Conservation (phyloP, 2,888 invertebrate genomes). For the Periphyllus acericola region DNA sequence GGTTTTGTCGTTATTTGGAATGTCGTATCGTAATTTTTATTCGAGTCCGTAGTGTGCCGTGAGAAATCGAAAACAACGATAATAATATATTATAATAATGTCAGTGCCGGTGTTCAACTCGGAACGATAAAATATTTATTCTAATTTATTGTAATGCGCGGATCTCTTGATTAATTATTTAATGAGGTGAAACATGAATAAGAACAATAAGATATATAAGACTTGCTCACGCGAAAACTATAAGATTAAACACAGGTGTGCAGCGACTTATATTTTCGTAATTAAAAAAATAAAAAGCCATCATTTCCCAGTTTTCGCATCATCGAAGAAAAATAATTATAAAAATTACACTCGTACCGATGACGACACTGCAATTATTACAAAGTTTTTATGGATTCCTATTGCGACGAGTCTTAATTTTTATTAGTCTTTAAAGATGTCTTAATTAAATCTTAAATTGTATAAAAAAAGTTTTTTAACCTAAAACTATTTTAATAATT, state of each 20-base stretch:
- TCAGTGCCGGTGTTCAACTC: too few species aligned
- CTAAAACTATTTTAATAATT: not conserved
- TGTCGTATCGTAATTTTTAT: not conserved
- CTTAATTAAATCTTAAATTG: not conserved
- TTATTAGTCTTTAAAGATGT: not conserved
- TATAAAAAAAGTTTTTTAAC: not conserved
- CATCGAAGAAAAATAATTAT: too few species aligned
- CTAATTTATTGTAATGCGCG: not conserved
- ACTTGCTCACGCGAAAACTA: not conserved
- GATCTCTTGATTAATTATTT: not conserved
- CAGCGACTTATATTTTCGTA: too few species aligned
- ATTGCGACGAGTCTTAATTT: too few species aligned
- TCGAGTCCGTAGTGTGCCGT: not conserved
- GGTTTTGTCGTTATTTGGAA: not conserved
- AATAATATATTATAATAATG: not conserved
- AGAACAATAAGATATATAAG: not conserved
- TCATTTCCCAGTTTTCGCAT: too few species aligned
- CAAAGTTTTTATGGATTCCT: too few species aligned
- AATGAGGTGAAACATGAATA: not conserved
- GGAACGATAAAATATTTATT: not conserved
- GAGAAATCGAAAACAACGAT: not conserved
- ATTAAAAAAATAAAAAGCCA: too few species aligned
- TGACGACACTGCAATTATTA: too few species aligned
- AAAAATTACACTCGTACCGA: too few species aligned
- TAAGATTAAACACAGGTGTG: too few species aligned